Evolutionary conservation across 2,888 invertebrate species (phyloP), one percentile per base, ranked within the genome.

Genomic region (Hydrotaea cyrtoneurina): DNA sequence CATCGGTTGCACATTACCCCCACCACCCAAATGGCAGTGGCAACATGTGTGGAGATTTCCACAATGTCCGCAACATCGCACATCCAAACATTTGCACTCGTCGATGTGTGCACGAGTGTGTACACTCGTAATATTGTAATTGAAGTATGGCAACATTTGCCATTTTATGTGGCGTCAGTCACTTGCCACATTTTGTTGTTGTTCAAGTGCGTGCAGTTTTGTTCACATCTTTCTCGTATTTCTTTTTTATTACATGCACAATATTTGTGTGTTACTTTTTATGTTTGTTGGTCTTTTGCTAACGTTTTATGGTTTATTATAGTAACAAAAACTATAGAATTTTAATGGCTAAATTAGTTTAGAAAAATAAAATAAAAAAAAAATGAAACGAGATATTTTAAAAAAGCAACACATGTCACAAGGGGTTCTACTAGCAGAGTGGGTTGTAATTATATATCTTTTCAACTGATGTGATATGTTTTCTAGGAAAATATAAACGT

Each of bases 121-220:
- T 71, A 31, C 36, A 46, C 17, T 74, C 43, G 15, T 76, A 72
- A 26, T 43, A 76, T 55, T 81, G 57, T 76, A 81, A 73, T 76
- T 84, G 76, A 78, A 81, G 76, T 78, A 66, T 79, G 81, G 78
- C 43, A 64, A 81, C 81, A 84, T 84, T 84, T 84, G 84, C 43
- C 64, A 57, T 81, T 78, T 59, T 72, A 78, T 78, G 57, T 72
- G 84, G 78, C 84, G 84, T 84, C 84, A 84, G 78, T 46, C 84
- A 69, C 75, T 78, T 80, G 78, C 62, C 74, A 83, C 74, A 76
- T 80, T 78, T n/a, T n/a, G n/a, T n/a, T 84, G 78, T 81, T 75
- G 57, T 62, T 81, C 62, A 78, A 84, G 81, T 84, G 78, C 78
- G 84, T 84, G 77, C 55, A 13, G 17, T 69, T 69, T 55, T 71